A percentile compares a stretch with the other conserved stretches of the same genome.
These are phyloP conservation scores for Gymnothorax javanicus DNA, from an alignment of 2,797 vertebrate species.

Conservation along the genomic window DNA sequence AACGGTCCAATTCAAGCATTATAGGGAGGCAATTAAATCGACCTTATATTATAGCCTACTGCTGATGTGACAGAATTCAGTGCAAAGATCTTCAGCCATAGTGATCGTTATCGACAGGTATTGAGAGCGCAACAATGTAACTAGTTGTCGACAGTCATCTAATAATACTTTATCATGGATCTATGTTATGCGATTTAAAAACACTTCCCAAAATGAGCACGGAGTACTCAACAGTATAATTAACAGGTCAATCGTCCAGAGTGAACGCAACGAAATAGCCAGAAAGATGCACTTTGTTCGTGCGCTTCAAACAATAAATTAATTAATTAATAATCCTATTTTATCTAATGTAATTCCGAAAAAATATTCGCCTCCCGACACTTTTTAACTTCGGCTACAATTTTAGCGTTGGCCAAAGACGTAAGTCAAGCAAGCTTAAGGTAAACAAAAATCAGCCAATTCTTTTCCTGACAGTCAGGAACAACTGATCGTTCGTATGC, in stretches of 20 bases:
- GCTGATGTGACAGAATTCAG: not conserved
- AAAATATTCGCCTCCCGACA: not conserved
- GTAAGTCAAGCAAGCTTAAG: not conserved
- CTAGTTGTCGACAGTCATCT: not conserved
- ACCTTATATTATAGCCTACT: not conserved
- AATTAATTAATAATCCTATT: too few species aligned
- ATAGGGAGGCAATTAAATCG: not conserved
- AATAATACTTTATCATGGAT: too few species aligned
- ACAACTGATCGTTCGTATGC: not conserved
- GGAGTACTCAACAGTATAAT: not conserved
- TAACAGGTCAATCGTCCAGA: not conserved
- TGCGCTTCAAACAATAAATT: too few species aligned
- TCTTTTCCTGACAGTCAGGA: conserved; percentile 9
- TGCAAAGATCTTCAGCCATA: not conserved
- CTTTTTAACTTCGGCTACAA: not conserved
- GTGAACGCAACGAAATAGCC: not conserved
- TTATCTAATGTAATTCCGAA: not conserved
- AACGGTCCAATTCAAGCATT: not conserved
- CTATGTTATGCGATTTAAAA: not conserved
- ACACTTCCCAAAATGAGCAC: not conserved
- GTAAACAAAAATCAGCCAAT: not conserved
- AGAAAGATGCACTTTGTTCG: not conserved
- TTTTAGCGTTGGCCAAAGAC: not conserved
- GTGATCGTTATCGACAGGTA: not conserved
- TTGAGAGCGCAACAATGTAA: not conserved